Base-by-base conservation (phyloP, 2,113 vertebrate species). In the Colaptes auratus region DNA sequence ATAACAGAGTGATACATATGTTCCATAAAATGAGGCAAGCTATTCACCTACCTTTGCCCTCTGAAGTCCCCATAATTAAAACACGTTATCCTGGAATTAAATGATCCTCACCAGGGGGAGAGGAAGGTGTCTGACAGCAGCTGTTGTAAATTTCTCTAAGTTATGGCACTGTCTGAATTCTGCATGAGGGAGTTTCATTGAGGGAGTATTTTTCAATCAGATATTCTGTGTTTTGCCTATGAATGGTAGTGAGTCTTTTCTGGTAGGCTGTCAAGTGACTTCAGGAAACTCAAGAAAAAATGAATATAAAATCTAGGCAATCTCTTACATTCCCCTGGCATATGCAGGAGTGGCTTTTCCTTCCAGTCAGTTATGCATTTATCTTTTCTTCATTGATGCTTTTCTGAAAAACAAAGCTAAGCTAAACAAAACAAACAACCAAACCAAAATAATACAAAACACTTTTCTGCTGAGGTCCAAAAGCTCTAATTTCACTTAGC, bases 11-110 rank as follows among this genome's bases (percentile, higher is more conserved):
- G 55, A 72, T 82, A 64, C 27, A 11, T 14, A 31, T 27, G 33
- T 67, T 84, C 81, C 69, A 82, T 69, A 82, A 91, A 93, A 76
- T 20, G 66, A 74, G 76, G 52, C 88, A 96, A 95, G 67, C 77
- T 95, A 84, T 52, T 93, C 91, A 86, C 42, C 33, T 66, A 89
- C 44, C 72, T 66, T 46, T 53, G 35, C 63, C 74, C 83, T 90
- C 88, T 86, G 64, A 81, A 83, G 59, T 82, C 10, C 30, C n/a
- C 30, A 11, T 77, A 91, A 93, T 94, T 94, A 92, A 90, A 94
- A 89, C 65, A 33, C 2, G 2, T 61, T 92, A 28, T 20, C 28
- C 31, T 61, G 52, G n/a, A 91, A 67, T n/a, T 6, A 74, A 81
- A 35, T 30, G n/a, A 56, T 76, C 48, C 13, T 60, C 58, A 75